Base-by-base conservation (phyloP, 2,797 vertebrate genomes). In the Chrosomus eos region DNA sequence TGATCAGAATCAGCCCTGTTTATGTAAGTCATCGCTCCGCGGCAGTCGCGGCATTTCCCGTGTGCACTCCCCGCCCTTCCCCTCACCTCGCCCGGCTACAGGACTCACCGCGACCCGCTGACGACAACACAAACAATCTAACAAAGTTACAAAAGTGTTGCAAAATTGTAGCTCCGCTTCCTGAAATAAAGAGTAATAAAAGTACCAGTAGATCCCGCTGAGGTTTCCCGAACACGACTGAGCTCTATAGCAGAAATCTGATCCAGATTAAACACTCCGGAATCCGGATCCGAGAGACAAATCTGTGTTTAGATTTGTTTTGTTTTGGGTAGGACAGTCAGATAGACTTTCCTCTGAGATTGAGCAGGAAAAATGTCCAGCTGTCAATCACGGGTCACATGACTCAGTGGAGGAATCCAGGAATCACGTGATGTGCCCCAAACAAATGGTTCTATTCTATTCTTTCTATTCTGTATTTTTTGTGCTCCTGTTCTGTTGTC, bases 321-420 rank as follows among this genome's bases (percentile, higher is more conserved):
- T 38, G 19, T 71, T 64, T 79, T 80, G 66, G 40, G 11, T 83
- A 26, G 40, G 67, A 51, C 6, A 14, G 66, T 75, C 23, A 4
- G 26, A 0, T 21, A 70, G 51, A 81, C 68, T 76, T 70, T 53
- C 68, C 62, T 64, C 67, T 23, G 71, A 84, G 66, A 80, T 80
- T 74, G 51, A 85, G 77, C 83, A 88, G 86, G 84, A 70, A 64
- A 62, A 85, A 60, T 51, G 76, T 89, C 68, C 10, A 75, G 71
- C 58, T 87, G 89, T 87, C 85, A 85, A 85, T 84, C 88, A 62
- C 36, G 4, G 68, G 92, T 95, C 95, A 95, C 94, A 86, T 95
- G 94, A 95, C 86, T 21, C n/a, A 7, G n/a, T 7, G 73, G n/a
- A 36, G 83, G 45, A 80, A 48, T 84, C 51, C 86, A 51, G 82